A percentile compares a stretch with the other conserved stretches of the same genome.
phyloP scores from a whole-genome alignment of 2,113 vertebrate genomes.

The Daphoenositta chrysoptera region DNA sequence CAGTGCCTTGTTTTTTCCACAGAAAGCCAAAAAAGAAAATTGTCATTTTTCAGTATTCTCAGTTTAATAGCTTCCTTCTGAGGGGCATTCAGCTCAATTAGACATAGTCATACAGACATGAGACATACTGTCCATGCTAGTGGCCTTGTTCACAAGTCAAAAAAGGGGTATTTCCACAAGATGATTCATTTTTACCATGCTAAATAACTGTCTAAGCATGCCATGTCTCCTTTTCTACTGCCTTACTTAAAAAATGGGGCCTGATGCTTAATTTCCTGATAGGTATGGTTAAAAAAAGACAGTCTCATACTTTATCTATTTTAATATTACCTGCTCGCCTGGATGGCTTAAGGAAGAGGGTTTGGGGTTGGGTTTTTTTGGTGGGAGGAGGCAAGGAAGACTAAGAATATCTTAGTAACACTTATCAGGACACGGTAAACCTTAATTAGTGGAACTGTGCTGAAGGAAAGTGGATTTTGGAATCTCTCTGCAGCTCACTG shows the following conservation, averaged over 20 bases:
- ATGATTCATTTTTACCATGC: background rate
- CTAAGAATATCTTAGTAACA: background rate
- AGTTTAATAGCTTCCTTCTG: background rate
- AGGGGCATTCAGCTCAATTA: background rate
- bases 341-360: background rate
- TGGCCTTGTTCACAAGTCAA: background rate
- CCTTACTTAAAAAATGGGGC: background rate
- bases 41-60: background rate
- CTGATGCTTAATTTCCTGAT: background rate
- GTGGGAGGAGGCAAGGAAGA: accelerated
- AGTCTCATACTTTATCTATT: background rate
- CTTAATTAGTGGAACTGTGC: background rate
- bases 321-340: background rate
- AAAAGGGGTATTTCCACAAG: background rate
- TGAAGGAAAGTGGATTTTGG: background rate
- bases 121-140: background rate
- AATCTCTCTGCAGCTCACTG: background rate
- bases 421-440: background rate
- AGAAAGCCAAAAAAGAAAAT: background rate
- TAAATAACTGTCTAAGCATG: background rate
- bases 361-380: background rate
- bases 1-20: background rate
- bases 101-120: accelerated
- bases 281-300: background rate
- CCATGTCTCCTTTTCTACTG: background rate